Conservation (phyloP, 1,140 invertebrate genomes). For the Brachionus angularis region DNA sequence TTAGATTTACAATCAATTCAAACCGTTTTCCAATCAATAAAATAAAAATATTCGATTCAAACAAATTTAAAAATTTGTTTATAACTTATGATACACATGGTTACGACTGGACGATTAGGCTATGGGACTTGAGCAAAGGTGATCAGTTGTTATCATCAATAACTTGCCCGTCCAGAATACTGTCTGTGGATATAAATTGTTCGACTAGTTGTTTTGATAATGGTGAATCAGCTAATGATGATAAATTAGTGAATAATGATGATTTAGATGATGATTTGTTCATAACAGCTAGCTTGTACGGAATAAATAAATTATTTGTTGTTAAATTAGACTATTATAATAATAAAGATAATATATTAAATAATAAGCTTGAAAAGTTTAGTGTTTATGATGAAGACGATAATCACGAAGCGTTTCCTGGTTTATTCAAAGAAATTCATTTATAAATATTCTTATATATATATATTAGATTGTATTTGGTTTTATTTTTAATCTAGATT, state of each 20-base stretch:
- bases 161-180: slow-evolving; percentile 18
- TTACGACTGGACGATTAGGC: slow-evolving; percentile 68
- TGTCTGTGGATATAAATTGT: slow-evolving; percentile 1
- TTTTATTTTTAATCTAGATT: no score
- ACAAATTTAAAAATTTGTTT: slow-evolving; percentile 42
- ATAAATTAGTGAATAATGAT: no score
- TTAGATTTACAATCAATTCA: slow-evolving; percentile 9
- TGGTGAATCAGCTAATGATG: not conserved
- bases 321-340: slow-evolving; percentile 11
- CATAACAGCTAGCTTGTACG: slow-evolving; percentile 1
- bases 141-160: slow-evolving; percentile 27
- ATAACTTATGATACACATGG: slow-evolving; percentile 69
- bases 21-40: slow-evolving; percentile 28
- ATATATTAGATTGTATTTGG: no score
- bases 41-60: slow-evolving; percentile 17
- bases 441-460: no score
- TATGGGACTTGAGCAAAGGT: slow-evolving; percentile 75
- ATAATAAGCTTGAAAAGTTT: not conserved
- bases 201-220: not conserved
- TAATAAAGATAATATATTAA: not conserved
- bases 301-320: slow-evolving; percentile 1
- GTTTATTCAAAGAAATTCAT: no score
- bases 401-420: no score
- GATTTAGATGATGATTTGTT: not conserved
- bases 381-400: not conserved